Base-by-base conservation (phyloP, 2,113 vertebrate genomes). In the Hypanus sabinus region DNA sequence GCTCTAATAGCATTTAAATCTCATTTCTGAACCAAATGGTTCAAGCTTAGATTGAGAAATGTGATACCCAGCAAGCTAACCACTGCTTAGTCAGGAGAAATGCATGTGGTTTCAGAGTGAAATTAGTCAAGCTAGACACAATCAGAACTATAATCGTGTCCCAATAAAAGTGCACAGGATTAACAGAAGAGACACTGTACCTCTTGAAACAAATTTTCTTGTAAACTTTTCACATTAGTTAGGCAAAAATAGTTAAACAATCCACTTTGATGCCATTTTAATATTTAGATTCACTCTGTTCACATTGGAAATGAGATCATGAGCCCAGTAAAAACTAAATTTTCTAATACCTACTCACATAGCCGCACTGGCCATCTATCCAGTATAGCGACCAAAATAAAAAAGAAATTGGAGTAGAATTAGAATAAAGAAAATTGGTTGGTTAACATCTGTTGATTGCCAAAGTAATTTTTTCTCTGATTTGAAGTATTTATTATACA, bases 41-140 rank as follows among this genome's bases (percentile, higher is more conserved):
- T 93, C 71, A 55, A 73, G 3, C 36, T 55, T 22, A 93, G 70
- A 73, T 93, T 55, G 68, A 55, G 91, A 93, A 75, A 73, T 9
- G 16, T 90, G 57, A 88, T 88, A 60, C 33, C 38, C 33, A 62
- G 71, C 38, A 92, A 92, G n/a, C 90, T 92, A 33, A 92, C 65
- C 68, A 46, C 20, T 75, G 60, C 60, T 93, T 93, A 93, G 91
- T 90, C 60, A 90, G 85, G 60, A 65, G 60, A 65, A 90, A 65
- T 90, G 62, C 30, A 90, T 65, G 85, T 68, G 55, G 57, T 90
- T 90, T 65, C 30, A 65, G 60, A 90, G 30, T 33, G 60, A 90
- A 88, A 88, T 12, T n/a, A 33, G 60, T 65, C 38, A 90, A 33
- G 16, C 60, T 90, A 30, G 60, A 68, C n/a, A 90, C 60, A 90